These are phyloP conservation scores for Orchestia grillus DNA, from an alignment of 1,140 invertebrate genomes.

Conservation along the genomic window DNA sequence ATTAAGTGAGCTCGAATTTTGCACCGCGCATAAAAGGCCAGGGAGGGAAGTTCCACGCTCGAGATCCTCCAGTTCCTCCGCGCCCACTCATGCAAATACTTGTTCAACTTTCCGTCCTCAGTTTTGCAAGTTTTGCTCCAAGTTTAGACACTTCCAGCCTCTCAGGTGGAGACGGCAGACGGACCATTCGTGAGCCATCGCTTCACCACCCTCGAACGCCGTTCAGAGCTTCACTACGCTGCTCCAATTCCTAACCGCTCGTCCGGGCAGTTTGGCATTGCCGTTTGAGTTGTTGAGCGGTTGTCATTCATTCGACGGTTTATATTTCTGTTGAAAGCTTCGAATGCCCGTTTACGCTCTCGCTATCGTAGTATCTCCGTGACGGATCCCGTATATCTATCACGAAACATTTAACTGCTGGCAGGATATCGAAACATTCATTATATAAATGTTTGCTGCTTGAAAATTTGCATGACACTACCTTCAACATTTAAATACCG, in stretches of 20 bases:
- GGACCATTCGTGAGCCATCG: not conserved
- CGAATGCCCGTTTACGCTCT: too few species aligned
- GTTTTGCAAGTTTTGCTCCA: conserved; percentile 34
- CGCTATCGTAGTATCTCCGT: too few species aligned
- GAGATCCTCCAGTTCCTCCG: not conserved
- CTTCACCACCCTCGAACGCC: not conserved
- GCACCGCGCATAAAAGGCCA: not conserved
- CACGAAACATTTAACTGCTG: too few species aligned
- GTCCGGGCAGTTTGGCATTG: not conserved
- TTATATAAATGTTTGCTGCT: too few species aligned
- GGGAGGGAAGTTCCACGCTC: not conserved
- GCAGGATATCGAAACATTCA: too few species aligned
- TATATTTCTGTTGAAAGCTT: too few species aligned
- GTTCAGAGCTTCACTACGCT: not conserved
- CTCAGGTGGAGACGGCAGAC: not conserved
- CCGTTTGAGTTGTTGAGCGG: not conserved
- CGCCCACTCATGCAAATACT: conserved; percentile 46
- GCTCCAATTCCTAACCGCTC: not conserved
- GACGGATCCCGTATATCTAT: too few species aligned
- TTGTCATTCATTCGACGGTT: not conserved
- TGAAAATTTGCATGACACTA: too few species aligned
- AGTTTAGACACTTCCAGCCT: not conserved
- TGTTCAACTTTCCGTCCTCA: conserved; percentile 33
- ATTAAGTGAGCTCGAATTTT: conserved; percentile 9
- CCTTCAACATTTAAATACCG: too few species aligned